phyloP scores from a whole-genome alignment of 1,140 invertebrate species.

The Brachionus manjavacas region DNA sequence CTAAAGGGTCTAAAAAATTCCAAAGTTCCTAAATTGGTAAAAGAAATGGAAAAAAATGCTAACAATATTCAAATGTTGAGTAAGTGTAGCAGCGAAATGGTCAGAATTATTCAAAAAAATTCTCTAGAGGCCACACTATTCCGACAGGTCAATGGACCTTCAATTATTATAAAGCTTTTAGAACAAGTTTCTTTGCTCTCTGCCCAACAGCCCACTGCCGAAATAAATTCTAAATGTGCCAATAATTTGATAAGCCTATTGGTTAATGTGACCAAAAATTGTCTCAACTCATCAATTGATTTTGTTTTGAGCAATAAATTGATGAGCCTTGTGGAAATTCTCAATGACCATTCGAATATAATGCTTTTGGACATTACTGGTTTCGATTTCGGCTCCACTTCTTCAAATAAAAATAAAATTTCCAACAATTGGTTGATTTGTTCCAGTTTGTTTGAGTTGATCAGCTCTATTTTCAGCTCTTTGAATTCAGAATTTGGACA shows the following conservation, averaged over 20 bases:
- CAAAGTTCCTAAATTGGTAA: not conserved
- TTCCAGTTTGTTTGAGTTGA: not conserved
- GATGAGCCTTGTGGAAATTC: not conserved
- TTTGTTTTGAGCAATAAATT: not conserved
- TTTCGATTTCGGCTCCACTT: not conserved
- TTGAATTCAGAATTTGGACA: not conserved
- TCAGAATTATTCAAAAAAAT: slow-evolving; percentile 7
- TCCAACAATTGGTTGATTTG: slow-evolving; percentile 29
- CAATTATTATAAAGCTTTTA: not conserved
- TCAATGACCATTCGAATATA: slow-evolving; percentile 7
- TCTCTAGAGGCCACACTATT: not conserved
- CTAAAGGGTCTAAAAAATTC: not conserved
- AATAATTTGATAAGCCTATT: not conserved
- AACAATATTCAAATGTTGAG: not conserved
- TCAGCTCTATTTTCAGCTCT: not conserved
- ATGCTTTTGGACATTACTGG: slow-evolving; percentile 6
- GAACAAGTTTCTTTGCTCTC: slow-evolving; percentile 8
- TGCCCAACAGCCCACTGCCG: not conserved
- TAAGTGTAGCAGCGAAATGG: not conserved
- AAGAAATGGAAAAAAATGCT: slow-evolving; percentile 31
- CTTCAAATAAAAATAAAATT: not conserved
- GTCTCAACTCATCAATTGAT: not conserved
- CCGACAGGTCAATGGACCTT: not conserved
- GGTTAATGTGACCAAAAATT: not conserved
- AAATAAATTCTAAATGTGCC: slow-evolving; percentile 21